Evolutionary conservation across 1,140 invertebrate species (phyloP).

Genomic region (Periplaneta americana): DNA sequence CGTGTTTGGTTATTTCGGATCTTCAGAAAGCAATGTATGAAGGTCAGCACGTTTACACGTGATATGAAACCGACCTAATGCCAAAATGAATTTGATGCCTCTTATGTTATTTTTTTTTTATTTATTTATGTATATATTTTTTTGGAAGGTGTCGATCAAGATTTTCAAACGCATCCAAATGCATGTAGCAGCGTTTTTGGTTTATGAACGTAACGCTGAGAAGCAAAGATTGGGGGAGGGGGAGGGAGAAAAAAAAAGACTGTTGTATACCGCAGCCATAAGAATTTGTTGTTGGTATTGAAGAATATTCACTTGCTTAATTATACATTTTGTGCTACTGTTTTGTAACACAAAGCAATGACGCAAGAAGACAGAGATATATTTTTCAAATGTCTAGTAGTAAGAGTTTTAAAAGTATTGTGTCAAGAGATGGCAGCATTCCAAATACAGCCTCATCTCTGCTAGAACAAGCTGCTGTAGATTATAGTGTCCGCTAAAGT

Average conservation of each 20-base stretch:
- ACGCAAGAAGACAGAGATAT: not conserved
- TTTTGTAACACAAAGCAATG: not conserved
- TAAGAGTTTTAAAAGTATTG: not conserved
- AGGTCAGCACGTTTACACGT: no score
- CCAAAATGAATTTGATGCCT: no score
- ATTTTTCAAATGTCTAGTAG: not conserved
- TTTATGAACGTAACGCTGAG: not conserved
- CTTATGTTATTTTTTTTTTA: no score
- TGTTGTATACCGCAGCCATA: not conserved
- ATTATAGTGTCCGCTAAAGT: not conserved
- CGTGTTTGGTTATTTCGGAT: no score
- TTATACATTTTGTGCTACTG: not conserved
- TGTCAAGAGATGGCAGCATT: not conserved
- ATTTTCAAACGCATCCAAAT: not conserved
- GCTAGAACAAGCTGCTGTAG: not conserved
- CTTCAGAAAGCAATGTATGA: no score
- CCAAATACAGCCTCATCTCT: not conserved
- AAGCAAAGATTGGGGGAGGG: no score
- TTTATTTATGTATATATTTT: no score
- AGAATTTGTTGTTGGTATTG: not conserved
- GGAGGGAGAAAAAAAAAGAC: not conserved
- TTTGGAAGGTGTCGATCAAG: not conserved
- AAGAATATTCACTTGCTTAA: not conserved
- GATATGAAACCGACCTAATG: no score
- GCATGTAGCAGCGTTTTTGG: not conserved